A percentile compares a stretch with the other conserved stretches of the same genome.
These are phyloP conservation scores for Eonycteris spelaea DNA, from an alignment of 2,113 vertebrate species.

Conservation along the genomic window DNA sequence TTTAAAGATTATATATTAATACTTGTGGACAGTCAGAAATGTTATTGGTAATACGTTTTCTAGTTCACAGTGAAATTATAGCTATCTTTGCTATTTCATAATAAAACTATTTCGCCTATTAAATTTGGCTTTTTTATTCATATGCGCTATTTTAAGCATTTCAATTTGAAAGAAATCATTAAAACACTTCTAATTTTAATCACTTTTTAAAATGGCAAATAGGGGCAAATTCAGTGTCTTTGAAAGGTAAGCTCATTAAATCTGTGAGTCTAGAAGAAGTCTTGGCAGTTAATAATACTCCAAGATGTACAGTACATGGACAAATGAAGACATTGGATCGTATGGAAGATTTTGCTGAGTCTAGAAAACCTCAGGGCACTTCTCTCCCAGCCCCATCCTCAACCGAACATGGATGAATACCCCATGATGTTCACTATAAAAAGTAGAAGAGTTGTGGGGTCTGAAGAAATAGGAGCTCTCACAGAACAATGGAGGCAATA, in stretches of 20 bases:
- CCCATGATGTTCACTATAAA: neutral
- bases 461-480: neutral
- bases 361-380: neutral
- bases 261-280: neutral
- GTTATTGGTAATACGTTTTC: neutral
- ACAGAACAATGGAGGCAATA: neutral
- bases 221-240: neutral
- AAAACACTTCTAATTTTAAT: neutral
- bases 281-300: neutral
- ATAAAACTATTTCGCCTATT: neutral
- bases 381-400: neutral
- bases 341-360: neutral
- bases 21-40: neutral
- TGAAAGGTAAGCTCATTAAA: neutral
- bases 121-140: neutral
- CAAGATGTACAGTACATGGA: neutral
- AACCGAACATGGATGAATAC: neutral
- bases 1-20: neutral
- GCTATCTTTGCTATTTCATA: neutral
- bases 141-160: neutral
- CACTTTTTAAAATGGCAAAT: neutral
- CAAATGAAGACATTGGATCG: neutral
- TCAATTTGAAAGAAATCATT: neutral
- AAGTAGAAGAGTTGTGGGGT: neutral
- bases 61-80: neutral